Evolutionary conservation across 1,140 invertebrate species (phyloP), one percentile per base, ranked within the genome.

Genomic region (Drosophila littoralis): DNA sequence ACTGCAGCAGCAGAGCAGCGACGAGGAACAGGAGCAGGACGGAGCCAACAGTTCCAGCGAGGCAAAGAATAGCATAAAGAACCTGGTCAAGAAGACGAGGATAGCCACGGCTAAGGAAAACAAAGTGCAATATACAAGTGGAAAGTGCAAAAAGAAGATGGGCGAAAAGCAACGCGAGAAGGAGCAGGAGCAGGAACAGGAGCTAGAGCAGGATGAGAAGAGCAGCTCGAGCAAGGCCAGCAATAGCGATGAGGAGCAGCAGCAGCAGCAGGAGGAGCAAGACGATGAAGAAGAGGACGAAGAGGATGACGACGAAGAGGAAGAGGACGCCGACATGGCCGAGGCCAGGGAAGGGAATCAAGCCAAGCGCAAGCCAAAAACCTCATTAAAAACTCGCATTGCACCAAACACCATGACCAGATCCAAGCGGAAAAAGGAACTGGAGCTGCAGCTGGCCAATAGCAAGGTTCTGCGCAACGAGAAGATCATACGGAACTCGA

Each of bases 391-490:
- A 3, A 74, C 71, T 42, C 83, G 79, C 35, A 82, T 90, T 9
- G 75, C 77, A 7, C 72, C 86, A 6, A 92, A 92, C 45, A 92
- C 91, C 1, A 92, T 92, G 91, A 92, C 92, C 0, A 77, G 91
- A 22, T 92, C 91, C 2, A 92, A 92, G 6, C 86, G 81, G 6
- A 92, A 91, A 71, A 79, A 81, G 28, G 91, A 92, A 60, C 77
- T 88, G 15, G 91, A 92, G 32, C 70, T 80, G 1, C 85, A 92
- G 51, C n/a, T 92, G 64, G 91, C 91, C 70, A 92, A 92, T 32
- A 91, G 90, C 42, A 92, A 92, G 58, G 90, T 92, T 0, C 77
- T 92, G 1, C 81, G 92, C 3, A 92, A 92, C 28, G 91, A 92
- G 35, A 92, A 92, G 59, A 74, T 92, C 45, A 91, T 92, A 10